phyloP scores from a whole-genome alignment of 2,113 vertebrate species.

The Alces alces region DNA sequence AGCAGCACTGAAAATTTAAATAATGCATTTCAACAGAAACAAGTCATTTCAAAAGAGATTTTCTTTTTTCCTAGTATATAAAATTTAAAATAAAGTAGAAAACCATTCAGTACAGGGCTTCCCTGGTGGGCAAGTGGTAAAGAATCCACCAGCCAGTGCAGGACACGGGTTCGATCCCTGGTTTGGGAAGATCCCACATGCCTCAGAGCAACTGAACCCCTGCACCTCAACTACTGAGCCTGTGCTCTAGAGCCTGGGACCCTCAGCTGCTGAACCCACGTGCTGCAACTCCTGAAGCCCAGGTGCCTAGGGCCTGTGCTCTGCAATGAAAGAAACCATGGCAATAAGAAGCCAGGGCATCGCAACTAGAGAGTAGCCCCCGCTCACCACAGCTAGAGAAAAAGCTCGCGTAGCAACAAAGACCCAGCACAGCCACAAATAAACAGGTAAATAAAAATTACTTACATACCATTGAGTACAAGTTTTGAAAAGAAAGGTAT shows the following conservation, averaged over 20 bases:
- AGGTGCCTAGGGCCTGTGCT: neutral
- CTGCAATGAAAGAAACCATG: neutral
- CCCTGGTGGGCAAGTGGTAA: neutral
- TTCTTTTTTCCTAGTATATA: neutral
- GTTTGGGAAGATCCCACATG: neutral
- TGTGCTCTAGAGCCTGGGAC: neutral
- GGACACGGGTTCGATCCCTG: neutral
- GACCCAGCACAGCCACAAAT: neutral
- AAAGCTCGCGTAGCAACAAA: neutral
- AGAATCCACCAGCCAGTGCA: accelerated
- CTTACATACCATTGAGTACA: neutral
- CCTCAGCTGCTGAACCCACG: neutral
- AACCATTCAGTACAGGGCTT: neutral
- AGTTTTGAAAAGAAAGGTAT: neutral
- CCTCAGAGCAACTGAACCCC: neutral
- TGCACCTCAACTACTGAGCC: neutral
- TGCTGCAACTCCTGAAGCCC: neutral
- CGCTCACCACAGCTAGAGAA: neutral
- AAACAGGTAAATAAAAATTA: neutral
- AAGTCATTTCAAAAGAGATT: neutral
- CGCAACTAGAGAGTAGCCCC: neutral
- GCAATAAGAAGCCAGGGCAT: neutral
- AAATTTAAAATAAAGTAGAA: neutral
- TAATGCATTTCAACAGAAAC: neutral
- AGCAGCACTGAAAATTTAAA: neutral